Evolutionary conservation across 1,140 invertebrate species (phyloP).

Genomic region (Calliopsis andreniformis): DNA sequence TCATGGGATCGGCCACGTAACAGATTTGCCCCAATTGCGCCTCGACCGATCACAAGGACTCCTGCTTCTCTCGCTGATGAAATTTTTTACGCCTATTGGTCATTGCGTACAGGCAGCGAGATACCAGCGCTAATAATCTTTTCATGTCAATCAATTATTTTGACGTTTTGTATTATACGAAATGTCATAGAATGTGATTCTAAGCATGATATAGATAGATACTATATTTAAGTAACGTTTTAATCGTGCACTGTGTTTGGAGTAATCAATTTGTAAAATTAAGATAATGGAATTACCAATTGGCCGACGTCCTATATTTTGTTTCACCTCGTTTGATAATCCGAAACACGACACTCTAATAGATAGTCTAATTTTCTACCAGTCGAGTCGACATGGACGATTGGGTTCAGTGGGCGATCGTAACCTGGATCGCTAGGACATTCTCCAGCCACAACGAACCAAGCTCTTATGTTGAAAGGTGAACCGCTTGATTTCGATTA

Average conservation of each 20-base stretch:
- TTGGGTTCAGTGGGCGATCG: not conserved
- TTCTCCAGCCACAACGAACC: not conserved
- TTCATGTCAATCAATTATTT: slow-evolving; percentile 10
- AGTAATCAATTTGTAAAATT: no score
- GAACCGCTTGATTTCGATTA: slow-evolving; percentile 67
- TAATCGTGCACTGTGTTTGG: no score
- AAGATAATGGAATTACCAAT: no score
- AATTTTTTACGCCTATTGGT: slow-evolving; percentile 30
- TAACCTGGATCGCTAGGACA: not conserved
- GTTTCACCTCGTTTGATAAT: not conserved
- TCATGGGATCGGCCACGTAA: slow-evolving; percentile 12
- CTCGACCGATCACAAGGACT: slow-evolving; percentile 19
- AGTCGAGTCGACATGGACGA: not conserved
- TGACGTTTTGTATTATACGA: slow-evolving; percentile 24
- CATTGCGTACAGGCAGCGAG: slow-evolving; percentile 15
- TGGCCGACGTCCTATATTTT: no score
- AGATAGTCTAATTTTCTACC: slow-evolving; percentile 13
- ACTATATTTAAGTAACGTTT: no score
- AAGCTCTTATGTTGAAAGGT: not conserved
- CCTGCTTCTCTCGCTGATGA: slow-evolving; percentile 19
- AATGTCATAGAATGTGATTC: no score
- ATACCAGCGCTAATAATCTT: slow-evolving; percentile 5
- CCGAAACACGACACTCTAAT: not conserved
- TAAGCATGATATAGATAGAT: no score
- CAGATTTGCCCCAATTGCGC: slow-evolving; percentile 57